A percentile compares a stretch with the other conserved stretches of the same genome.
Conservation (phyloP, 2,113 vertebrate genomes). For the Caracal caracal region DNA sequence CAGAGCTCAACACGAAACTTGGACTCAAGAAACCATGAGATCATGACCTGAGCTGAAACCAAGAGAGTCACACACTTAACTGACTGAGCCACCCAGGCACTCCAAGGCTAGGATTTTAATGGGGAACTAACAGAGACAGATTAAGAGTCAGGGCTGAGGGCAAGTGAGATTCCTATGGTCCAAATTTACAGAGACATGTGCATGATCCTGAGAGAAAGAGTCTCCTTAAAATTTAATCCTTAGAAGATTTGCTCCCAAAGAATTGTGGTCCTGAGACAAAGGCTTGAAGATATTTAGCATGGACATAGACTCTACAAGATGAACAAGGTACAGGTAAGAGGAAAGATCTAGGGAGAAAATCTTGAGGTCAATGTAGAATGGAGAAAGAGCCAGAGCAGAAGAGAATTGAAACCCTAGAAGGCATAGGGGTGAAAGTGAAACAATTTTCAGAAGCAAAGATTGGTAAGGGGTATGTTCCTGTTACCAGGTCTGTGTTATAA, state of each 20-base stretch:
- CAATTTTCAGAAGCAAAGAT: not conserved
- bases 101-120: not conserved
- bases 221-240: not conserved
- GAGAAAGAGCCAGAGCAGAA: not conserved
- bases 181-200: not conserved
- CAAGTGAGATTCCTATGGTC: not conserved
- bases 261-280: not conserved
- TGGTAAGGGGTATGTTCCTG: not conserved
- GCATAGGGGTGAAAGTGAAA: not conserved
- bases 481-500: not conserved
- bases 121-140: not conserved
- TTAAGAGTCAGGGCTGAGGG: not conserved
- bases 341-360: not conserved
- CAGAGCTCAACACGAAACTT: no score
- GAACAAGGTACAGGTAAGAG: not conserved
- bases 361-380: rapidly evolving
- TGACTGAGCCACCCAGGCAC: no score
- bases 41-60: no score
- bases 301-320: rapidly evolving
- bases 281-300: not conserved
- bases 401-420: not conserved
- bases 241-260: not conserved
- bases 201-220: rapidly evolving
- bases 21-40: no score
- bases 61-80: no score